Evolutionary conservation across 1,140 invertebrate genomes (phyloP), one percentile per base, ranked within the genome.

Genomic region (Chrysomallon squamiferum): DNA sequence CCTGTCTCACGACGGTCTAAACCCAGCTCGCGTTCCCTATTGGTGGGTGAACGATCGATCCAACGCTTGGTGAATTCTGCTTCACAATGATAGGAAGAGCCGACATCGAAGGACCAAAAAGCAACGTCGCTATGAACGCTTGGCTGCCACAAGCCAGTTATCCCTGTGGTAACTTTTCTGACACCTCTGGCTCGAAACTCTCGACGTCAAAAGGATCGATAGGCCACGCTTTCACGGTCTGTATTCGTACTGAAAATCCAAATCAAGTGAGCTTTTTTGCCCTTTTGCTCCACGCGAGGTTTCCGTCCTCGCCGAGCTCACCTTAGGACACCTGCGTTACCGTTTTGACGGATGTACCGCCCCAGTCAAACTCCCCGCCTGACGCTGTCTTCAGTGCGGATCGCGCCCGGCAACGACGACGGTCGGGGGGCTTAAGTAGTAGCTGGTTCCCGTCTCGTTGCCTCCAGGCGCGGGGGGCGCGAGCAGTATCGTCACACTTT

Each of bases 301-400:
- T 93, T 93, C 91, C 89, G 91, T 91, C 88, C 91, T 91, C 89
- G 86, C 89, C 91, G 91, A 92, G 91, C 90, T 90, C 86, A 86
- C 90, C 91, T 92, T 92, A 89, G 91, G 91, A 92, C 91, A 92
- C 90, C 91, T 92, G 90, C 91, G 90, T 93, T 92, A 93, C 90
- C 88, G 82, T 93, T 93, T 86, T 90, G 87, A 90, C 84, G 88
- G 88, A 90, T 92, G 90, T 93, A 90, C 91, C 90, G 90, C 91
- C 90, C 91, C 90, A 92, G 91, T 89, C 90, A 92, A 92, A 92
- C 90, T 92, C 89, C 90, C 90, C 88, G 86, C 88, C 90, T 91
- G 89, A 87, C 88, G 87, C 85, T 90, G 89, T 90, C 88, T 86
- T 90, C 88, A 87, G 86, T 88, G 85, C 87, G 87, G 88, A 86